phyloP scores from a whole-genome alignment of 2,797 vertebrate species.

The Onychomys arenicola region DNA sequence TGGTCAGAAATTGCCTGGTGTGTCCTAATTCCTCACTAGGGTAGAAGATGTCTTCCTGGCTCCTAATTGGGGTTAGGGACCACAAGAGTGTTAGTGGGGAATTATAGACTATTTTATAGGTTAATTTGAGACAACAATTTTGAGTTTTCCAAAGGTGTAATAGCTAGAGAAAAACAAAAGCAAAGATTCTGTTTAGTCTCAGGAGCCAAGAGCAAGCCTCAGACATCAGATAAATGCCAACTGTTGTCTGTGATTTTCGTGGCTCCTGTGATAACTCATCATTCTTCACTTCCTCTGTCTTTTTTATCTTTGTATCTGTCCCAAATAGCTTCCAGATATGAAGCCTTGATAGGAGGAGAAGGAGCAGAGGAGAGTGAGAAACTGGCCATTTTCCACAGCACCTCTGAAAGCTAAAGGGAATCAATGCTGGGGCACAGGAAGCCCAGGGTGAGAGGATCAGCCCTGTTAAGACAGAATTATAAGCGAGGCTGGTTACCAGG shows the following conservation, averaged over 20 bases:
- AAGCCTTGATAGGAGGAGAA: neutral
- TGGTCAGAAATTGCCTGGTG: neutral
- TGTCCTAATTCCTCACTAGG: neutral
- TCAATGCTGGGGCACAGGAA: neutral
- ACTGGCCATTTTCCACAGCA: neutral
- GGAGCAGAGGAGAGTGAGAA: neutral
- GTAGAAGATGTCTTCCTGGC: neutral
- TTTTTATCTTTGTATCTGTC: neutral
- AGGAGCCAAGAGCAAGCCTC: neutral
- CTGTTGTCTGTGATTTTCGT: neutral
- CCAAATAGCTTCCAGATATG: constrained; percentile 39
- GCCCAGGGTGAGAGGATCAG: neutral
- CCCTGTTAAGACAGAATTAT: neutral
- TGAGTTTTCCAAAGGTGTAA: neutral
- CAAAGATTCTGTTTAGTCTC: neutral
- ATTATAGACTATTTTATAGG: neutral
- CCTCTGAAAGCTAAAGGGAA: neutral
- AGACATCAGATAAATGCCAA: constrained; percentile 27
- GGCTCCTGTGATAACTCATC: neutral
- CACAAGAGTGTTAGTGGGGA: neutral
- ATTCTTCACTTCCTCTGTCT: neutral
- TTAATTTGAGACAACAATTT: neutral
- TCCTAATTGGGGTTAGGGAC: neutral
- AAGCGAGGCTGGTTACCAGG: too few relatives aligned
- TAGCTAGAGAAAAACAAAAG: neutral